Conservation (phyloP, 2,888 invertebrate genomes). For the Aphodius sticticus region DNA sequence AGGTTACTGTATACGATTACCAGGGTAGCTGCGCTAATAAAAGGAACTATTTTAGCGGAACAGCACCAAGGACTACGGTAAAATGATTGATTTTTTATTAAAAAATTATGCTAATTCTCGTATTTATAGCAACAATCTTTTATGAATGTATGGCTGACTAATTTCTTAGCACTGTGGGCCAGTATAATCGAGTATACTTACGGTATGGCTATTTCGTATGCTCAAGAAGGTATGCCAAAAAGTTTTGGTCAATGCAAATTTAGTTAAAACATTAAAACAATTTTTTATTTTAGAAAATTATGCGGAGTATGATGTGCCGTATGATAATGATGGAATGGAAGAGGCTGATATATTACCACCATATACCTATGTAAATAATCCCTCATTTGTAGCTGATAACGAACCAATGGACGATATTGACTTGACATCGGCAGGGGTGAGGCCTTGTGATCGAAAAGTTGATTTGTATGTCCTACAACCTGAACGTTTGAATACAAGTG, state of each 20-base stretch:
- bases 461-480: conserved; percentile 88
- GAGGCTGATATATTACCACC: conserved; percentile 55
- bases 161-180: conserved; percentile 62
- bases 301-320: conserved; percentile 35
- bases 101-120: not conserved
- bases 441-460: conserved; percentile 87
- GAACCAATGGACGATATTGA: conserved; percentile 59
- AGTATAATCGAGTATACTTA: conserved; percentile 61
- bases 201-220: conserved; percentile 56
- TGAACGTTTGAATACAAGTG: conserved; percentile 78
- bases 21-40: conserved; percentile 85
- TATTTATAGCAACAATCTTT: conserved; percentile 12
- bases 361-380: conserved; percentile 60
- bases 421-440: conserved; percentile 64
- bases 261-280: not conserved
- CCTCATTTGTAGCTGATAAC: conserved; percentile 56
- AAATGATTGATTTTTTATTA: conserved; percentile 45
- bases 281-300: conserved; percentile 21
- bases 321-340: conserved; percentile 43
- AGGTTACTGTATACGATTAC: conserved; percentile 86
- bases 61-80: conserved; percentile 58
- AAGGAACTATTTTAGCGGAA: conserved; percentile 70
- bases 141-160: conserved; percentile 53
- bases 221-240: conserved; percentile 61
- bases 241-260: not conserved